Percentiles rank a stretch among this genome's conserved stretches.
Evolutionary conservation across 2,797 vertebrate genomes (phyloP).

Genomic region (Mycteria americana): DNA sequence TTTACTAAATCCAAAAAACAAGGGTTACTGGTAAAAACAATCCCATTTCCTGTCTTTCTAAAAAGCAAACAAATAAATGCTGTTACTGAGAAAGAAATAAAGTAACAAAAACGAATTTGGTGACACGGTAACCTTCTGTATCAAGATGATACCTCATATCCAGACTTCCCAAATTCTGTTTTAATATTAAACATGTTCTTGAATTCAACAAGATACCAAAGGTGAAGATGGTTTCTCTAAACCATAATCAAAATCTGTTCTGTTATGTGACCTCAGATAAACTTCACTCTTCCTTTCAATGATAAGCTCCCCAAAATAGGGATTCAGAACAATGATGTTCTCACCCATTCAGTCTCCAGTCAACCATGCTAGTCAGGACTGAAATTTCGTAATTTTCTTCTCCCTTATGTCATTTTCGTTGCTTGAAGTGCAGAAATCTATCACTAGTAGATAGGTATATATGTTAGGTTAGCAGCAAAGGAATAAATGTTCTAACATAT

Average conservation of each 20-base stretch:
- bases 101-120: background rate
- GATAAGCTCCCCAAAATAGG: background rate
- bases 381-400: slow-evolving; percentile 3
- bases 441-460: background rate
- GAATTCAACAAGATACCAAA: slow-evolving; percentile 13
- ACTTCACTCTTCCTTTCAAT: background rate
- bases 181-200: slow-evolving; percentile 32
- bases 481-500: background rate
- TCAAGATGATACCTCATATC: slow-evolving; percentile 27
- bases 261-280: slow-evolving; percentile 45
- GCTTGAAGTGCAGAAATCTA: slow-evolving; percentile 1
- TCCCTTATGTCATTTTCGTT: slow-evolving; percentile 10
- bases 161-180: slow-evolving; percentile 16
- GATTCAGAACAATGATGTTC: slow-evolving; percentile 9
- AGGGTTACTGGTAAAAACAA: background rate
- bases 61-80: background rate
- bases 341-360: background rate
- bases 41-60: background rate
- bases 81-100: slow-evolving; percentile 1
- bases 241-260: slow-evolving; percentile 46
- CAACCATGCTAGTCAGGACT: background rate
- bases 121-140: slow-evolving; percentile 22
- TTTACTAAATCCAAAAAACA: background rate
- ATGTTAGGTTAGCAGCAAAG: background rate
- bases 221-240: slow-evolving; percentile 42